phyloP scores from a whole-genome alignment of 2,888 invertebrate genomes.

The Mimas tiliae region DNA sequence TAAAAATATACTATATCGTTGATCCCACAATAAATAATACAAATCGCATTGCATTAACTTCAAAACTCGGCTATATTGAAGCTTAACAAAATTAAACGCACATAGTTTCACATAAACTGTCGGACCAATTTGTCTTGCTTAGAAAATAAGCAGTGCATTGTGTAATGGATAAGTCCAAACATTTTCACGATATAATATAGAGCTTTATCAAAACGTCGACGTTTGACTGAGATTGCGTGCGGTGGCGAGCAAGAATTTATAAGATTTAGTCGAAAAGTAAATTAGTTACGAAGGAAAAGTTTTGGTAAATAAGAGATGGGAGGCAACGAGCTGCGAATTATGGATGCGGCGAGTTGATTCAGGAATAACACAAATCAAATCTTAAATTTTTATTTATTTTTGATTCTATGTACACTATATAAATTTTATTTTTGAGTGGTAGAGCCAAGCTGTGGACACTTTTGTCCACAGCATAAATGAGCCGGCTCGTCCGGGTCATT shows the following conservation, averaged over 20 bases:
- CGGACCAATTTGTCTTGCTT: constrained; percentile 34
- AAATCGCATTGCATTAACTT: constrained; percentile 8
- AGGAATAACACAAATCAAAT: neutral
- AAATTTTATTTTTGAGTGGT: too few relatives aligned
- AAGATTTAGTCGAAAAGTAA: constrained; percentile 82
- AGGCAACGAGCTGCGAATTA: constrained; percentile 40
- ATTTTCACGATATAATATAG: constrained; percentile 63
- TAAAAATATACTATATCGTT: neutral
- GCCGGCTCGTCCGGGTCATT: too few relatives aligned
- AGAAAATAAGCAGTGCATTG: constrained; percentile 46
- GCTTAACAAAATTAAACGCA: constrained; percentile 20
- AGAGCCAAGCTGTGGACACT: too few relatives aligned
- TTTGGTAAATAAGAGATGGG: constrained; percentile 72
- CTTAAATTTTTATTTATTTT: too few relatives aligned
- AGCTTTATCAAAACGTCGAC: constrained; percentile 77
- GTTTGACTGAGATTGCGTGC: constrained; percentile 79
- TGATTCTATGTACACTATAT: too few relatives aligned
- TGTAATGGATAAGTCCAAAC: constrained; percentile 49
- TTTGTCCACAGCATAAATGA: too few relatives aligned
- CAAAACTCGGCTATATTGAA: constrained; percentile 3
- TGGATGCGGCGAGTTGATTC: neutral
- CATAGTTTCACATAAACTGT: constrained; percentile 1
- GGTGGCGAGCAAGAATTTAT: constrained; percentile 73
- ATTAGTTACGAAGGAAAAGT: constrained; percentile 80
- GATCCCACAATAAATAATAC: constrained; percentile 6